These are phyloP conservation scores for Diaphora mendica DNA, from an alignment of 2,888 invertebrate species.

Conservation along the genomic window DNA sequence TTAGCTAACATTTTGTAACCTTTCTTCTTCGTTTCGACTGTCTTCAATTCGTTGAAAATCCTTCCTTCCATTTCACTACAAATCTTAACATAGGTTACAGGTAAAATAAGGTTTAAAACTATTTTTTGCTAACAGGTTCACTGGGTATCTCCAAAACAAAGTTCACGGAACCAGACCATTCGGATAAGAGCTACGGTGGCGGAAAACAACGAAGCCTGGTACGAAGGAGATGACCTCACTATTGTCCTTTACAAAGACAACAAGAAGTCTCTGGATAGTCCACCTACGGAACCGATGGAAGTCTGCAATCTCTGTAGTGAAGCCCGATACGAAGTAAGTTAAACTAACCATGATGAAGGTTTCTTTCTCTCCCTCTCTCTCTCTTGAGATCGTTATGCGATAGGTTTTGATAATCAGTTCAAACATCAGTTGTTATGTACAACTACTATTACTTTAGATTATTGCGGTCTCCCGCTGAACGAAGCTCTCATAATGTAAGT, in stretches of 20 bases:
- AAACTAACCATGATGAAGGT: not conserved
- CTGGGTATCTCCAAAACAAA: slow-evolving; percentile 77
- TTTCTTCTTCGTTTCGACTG: too few relatives aligned
- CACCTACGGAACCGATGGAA: slow-evolving; percentile 56
- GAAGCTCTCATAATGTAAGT: too few relatives aligned
- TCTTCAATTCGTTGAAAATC: not conserved
- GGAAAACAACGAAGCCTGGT: slow-evolving; percentile 78
- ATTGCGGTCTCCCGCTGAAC: too few relatives aligned
- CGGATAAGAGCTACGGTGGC: slow-evolving; percentile 79
- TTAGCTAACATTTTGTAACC: too few relatives aligned
- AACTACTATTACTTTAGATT: too few relatives aligned
- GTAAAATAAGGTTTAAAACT: too few relatives aligned
- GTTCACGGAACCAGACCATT: slow-evolving; percentile 55
- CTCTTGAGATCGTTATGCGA: too few relatives aligned
- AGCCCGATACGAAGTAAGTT: slow-evolving; percentile 76
- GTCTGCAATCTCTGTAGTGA: slow-evolving; percentile 75
- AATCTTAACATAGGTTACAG: too few relatives aligned
- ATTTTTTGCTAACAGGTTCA: slow-evolving; percentile 63
- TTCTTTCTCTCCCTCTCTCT: too few relatives aligned
- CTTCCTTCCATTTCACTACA: not conserved
- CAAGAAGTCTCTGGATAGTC: slow-evolving; percentile 66
- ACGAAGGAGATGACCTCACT: slow-evolving; percentile 65
- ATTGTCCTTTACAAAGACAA: slow-evolving; percentile 68
- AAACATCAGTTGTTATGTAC: not conserved
- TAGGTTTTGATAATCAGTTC: not conserved